Evolutionary conservation across 2,888 invertebrate genomes (phyloP), one percentile per base, ranked within the genome.

Genomic region (Amphimallon solstitiale): DNA sequence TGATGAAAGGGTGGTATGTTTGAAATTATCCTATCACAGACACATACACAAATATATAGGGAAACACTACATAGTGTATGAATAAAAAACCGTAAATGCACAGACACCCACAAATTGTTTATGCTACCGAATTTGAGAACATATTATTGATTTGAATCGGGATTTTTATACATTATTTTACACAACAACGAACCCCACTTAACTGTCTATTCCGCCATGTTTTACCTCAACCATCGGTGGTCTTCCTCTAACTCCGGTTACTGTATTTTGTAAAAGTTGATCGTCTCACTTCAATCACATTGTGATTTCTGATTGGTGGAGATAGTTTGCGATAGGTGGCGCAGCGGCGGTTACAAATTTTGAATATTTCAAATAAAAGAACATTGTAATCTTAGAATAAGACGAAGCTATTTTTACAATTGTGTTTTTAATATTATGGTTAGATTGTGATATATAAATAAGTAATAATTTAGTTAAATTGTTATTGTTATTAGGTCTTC

Each of bases 291-390:
- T 52, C 59, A 43, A 37, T 34, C 51, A 37, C 84, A 81, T 84
- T 84, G 85, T 86, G 85, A 85, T 86, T 85, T 85, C 83, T 84
- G 83, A 82, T 85, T 81, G 68, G 29, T 56, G 29, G 2, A 14
- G 56, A 46, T 40, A 45, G 49, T 23, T 60, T 29, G 0, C 65
- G 38, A 17, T 19, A 67, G 67, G 35, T 63, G 63, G 63, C 56
- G 40, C 19, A 40, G 17, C n/a, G 21, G 17, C 2, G 10, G 7
- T 9, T 1, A 7, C 1, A 2, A 29, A 5, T 29, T 29, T 29
- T 29, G 9, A 29, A 29, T 29, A 29, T 29, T 29, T 5, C 7
- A 29, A 29, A 9, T 23, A 2, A 23, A 23, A 5, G 23, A 23
- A 23, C 23, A 23, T n/a, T n/a, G n/a, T n/a, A n/a, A n/a, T n/a